These are phyloP conservation scores for Drosophila paranaensis DNA, from an alignment of 2,888 invertebrate genomes.

Conservation along the genomic window DNA sequence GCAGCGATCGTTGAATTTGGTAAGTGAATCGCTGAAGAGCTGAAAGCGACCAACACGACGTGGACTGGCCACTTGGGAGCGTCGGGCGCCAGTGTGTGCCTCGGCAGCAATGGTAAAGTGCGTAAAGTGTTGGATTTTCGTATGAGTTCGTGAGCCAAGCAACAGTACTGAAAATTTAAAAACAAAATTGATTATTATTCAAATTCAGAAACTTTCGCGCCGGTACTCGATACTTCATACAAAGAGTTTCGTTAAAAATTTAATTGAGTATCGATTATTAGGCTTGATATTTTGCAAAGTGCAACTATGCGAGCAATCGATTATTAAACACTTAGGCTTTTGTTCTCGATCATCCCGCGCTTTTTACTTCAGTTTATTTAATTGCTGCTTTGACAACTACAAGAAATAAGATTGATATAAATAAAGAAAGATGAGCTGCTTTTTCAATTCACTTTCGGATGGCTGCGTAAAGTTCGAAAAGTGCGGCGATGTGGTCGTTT, in stretches of 20 bases:
- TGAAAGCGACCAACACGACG: slow-evolving; percentile 89
- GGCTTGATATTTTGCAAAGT: neutral
- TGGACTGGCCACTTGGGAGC: slow-evolving; percentile 84
- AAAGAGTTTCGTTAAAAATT: neutral
- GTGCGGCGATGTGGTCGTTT: slow-evolving; percentile 74
- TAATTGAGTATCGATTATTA: slow-evolving; percentile 15
- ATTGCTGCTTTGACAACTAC: neutral
- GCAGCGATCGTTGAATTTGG: slow-evolving; percentile 91
- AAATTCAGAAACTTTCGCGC: neutral
- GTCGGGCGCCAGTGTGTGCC: slow-evolving; percentile 76
- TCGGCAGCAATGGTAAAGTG: slow-evolving; percentile 92
- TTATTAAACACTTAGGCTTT: neutral
- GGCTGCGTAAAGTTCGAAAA: slow-evolving; percentile 55
- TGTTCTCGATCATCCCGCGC: slow-evolving; percentile 19
- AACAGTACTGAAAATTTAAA: slow-evolving; percentile 87
- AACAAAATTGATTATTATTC: neutral
- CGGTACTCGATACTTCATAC: slow-evolving; percentile 12
- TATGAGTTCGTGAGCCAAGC: slow-evolving; percentile 88
- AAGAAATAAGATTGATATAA: neutral
- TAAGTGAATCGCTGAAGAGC: slow-evolving; percentile 87
- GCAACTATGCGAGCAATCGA: slow-evolving; percentile 1
- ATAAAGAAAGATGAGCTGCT: slow-evolving; percentile 43
- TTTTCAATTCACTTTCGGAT: slow-evolving; percentile 27
- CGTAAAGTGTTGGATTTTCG: slow-evolving; percentile 90
- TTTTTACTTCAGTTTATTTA: slow-evolving; percentile 13